Conservation (phyloP, 2,113 vertebrate species). For the Microcebus lehilahytsara region DNA sequence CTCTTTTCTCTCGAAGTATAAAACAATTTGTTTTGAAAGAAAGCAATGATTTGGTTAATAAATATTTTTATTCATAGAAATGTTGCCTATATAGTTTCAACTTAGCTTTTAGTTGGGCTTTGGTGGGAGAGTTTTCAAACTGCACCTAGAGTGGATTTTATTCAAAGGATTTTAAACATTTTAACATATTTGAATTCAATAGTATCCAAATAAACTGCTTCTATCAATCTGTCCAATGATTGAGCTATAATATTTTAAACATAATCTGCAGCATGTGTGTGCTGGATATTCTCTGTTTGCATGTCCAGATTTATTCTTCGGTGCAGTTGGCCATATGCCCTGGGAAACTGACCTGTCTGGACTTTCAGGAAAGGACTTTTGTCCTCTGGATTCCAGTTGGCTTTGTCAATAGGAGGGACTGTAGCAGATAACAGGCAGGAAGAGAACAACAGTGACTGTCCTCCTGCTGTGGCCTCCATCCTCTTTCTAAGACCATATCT, state of each 20-base stretch:
- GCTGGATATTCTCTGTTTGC: background rate
- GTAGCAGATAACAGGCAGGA: background rate
- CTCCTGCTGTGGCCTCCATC: background rate
- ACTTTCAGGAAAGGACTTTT: fast-evolving
- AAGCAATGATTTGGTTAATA: constrained; percentile 57
- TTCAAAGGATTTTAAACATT: background rate
- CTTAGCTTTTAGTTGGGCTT: constrained; percentile 35
- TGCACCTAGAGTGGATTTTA: background rate
- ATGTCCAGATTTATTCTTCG: background rate
- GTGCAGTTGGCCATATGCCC: background rate
- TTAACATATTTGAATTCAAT: background rate
- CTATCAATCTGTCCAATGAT: too few species aligned
- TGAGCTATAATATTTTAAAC: background rate
- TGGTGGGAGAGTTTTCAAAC: background rate
- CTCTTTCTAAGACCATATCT: background rate
- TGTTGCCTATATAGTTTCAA: constrained; percentile 31
- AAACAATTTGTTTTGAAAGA: constrained; percentile 67
- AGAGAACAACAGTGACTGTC: background rate
- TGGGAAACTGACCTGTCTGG: too few species aligned
- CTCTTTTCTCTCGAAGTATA: constrained; percentile 39
- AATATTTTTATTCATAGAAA: constrained; percentile 56
- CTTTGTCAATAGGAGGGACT: background rate
- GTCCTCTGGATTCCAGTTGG: background rate
- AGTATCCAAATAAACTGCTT: background rate
- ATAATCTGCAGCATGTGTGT: fast-evolving